Evolutionary conservation across 2,888 invertebrate species (phyloP).

Genomic region (Ctena decussata): DNA sequence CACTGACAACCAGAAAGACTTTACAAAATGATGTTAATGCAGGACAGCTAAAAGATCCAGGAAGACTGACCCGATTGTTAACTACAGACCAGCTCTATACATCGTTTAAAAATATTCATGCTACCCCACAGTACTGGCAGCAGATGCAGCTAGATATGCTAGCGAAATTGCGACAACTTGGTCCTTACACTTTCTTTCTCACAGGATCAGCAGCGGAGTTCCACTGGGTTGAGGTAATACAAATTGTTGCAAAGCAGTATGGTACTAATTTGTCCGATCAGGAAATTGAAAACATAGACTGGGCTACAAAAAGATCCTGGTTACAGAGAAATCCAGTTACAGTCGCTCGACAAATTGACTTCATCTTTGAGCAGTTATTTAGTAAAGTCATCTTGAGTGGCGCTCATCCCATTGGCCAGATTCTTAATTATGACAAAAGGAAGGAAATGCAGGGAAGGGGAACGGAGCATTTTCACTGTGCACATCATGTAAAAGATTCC

Average conservation of each 20-base stretch:
- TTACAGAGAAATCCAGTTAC: constrained; percentile 29
- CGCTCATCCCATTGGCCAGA: constrained; percentile 34
- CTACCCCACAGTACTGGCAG: constrained; percentile 51
- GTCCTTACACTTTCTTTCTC: constrained; percentile 64
- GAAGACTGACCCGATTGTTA: constrained; percentile 14
- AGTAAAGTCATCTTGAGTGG: constrained; percentile 31
- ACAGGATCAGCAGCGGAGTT: constrained; percentile 61
- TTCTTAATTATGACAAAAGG: constrained; percentile 53
- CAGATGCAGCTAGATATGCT: constrained; percentile 58
- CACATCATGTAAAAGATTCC: constrained; percentile 51
- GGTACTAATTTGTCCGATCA: constrained; percentile 8
- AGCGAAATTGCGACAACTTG: constrained; percentile 57
- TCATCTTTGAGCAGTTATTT: constrained; percentile 33
- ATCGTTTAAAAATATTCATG: constrained; percentile 49
- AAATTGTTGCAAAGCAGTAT: constrained; percentile 28
- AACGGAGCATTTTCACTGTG: constrained; percentile 56
- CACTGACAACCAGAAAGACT: constrained; percentile 31
- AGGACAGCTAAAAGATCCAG: constrained; percentile 38
- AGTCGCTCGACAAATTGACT: constrained; percentile 33
- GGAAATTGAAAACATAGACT: constrained; percentile 8
- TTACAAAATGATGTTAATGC: constrained; percentile 24
- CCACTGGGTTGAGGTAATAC: constrained; percentile 60
- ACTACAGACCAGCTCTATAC: constrained; percentile 47
- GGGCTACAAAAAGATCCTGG: not conserved
- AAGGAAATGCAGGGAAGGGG: constrained; percentile 62